phyloP scores from a whole-genome alignment of 53 echinoderm and acorn worm species.

The Crossaster papposus region DNA sequence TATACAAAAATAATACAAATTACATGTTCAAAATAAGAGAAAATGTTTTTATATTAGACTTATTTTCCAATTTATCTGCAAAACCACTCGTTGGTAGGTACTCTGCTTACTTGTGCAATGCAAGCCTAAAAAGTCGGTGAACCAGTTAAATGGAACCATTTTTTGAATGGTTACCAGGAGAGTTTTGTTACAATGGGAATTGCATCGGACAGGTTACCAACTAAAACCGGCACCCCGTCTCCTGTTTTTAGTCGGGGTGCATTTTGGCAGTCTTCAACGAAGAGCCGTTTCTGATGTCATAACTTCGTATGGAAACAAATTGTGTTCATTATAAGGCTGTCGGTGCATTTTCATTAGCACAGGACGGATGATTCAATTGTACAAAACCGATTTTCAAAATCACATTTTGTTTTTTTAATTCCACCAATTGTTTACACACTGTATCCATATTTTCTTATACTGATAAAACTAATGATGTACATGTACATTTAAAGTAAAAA shows the following conservation, averaged over 20 bases:
- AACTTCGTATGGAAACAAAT: too few species aligned
- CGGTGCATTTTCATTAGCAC: background rate
- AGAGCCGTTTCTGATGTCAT: too few species aligned
- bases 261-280: too few species aligned
- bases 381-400: background rate
- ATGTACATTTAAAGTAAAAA: background rate
- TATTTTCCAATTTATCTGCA: too few species aligned
- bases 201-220: background rate
- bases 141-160: background rate
- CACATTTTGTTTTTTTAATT: background rate
- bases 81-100: too few species aligned
- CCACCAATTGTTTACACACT: background rate
- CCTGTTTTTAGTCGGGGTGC: too few species aligned
- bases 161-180: background rate
- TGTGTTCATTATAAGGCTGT: too few species aligned
- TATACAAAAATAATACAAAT: too few species aligned
- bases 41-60: too few species aligned
- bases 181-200: background rate
- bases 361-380: background rate
- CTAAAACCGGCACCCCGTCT: background rate
- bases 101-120: background rate
- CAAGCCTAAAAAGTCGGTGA: background rate
- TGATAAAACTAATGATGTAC: constrained; percentile 1
- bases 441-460: constrained; percentile 20
- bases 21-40: too few species aligned